Evolutionary conservation across 2,797 vertebrate genomes (phyloP), one percentile per base, ranked within the genome.

Genomic region (Syngnathus acus): DNA sequence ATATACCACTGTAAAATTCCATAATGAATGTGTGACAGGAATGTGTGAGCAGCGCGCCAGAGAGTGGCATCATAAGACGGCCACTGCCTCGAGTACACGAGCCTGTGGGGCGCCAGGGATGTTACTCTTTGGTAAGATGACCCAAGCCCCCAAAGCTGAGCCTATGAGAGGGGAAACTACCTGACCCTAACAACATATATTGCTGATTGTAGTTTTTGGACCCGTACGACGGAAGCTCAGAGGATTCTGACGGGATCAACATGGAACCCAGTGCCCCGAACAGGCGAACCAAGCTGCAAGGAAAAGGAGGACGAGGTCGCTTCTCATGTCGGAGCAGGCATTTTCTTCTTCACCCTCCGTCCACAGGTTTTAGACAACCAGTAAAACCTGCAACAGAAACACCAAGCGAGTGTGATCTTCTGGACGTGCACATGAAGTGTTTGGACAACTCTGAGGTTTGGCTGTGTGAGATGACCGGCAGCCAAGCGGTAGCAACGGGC

Each of bases 201-300:
- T 67, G 47, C 1, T 68, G 19, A 23, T 72, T 79, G 6, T 68
- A 95, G 95, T 84, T 88, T 80, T 72, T 88, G 88, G 95, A 95
- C 82, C 93, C 93, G 0, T 92, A 92, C 0, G 93, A 95, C 5
- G 92, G 91, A 0, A 91, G 93, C 73, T 93, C 89, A 0, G 95
- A 97, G 78, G 93, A 94, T 37, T 80, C 88, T 0, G 64, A 81
- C 2, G 72, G 74, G 17, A 81, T 82, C 2, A 78, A 65, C 19
- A 2, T 63, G 32, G 45, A 66, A 1, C 42, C 14, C 6, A 17
- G 68, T 1, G 50, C 73, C 58, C 47, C 66, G 37, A 54, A 69
- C 61, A 81, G 70, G 54, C 72, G 78, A 67, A 68, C 57, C 0
- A 86, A 70, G 64, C 85, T 76, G 65, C 78, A 75, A 13, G 74